Base-by-base conservation (phyloP, 2,888 invertebrate genomes). In the Pseudolycoriella hygida region DNA sequence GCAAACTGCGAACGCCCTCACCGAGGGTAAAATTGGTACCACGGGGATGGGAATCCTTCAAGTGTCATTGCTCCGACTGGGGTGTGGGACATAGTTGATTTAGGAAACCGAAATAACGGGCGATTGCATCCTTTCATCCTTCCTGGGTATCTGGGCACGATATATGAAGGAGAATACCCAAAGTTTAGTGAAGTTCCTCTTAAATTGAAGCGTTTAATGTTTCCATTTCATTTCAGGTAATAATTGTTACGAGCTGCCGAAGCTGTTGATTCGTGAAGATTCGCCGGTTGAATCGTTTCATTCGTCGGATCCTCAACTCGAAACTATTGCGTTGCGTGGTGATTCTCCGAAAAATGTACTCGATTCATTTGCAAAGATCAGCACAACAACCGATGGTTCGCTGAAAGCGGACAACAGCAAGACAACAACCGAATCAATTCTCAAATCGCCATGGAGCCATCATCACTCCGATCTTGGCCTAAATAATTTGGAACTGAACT, bases 231-330 rank as follows among this genome's bases (percentile, higher is more conserved):
- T 49, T 50, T 34, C 45, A 51, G 50, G 47, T 18, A 51, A 50
- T 47, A 53, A 50, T 47, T 50, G 46, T 42, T 53, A 53, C 30
- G 52, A 53, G 46, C 46, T 53, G 45, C 53, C 53, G 19, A 53
- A 53, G 31, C 43, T 53, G 18, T 45, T 53, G 31, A 50, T 53
- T 31, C 48, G 53, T n/a, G 53, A 53, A 47, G 53, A 52, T 49
- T 53, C 53, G 18, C 52, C 53, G 32, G 49, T 51, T 11, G 51
- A 53, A 42, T 50, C 51, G 30, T 50, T 50, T 47, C 50, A 51
- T 30, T 53, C 49, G 32, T 50, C 50, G 17, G 51, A 51, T 48
- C 48, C 49, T 5, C 52, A 51, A 47, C 47, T 51, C n/a, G 50
- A 51, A 48, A 51, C 52, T 10, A 41, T 53, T 18, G 50, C 52